A percentile compares a stretch with the other conserved stretches of the same genome.
Evolutionary conservation across 2,113 vertebrate species (phyloP).

Genomic region (Cavia aperea): DNA sequence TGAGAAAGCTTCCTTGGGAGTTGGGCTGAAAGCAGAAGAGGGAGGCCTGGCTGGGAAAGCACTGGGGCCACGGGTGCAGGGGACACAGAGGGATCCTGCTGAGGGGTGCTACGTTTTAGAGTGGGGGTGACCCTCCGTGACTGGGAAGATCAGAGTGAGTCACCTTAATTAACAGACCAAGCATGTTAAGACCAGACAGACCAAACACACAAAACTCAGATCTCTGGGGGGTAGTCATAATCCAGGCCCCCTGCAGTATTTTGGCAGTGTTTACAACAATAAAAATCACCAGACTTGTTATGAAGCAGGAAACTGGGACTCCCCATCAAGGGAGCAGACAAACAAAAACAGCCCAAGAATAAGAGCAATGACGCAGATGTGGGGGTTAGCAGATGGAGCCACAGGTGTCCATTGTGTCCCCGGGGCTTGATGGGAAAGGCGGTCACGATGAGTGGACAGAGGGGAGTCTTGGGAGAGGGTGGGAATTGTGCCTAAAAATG

Average conservation of each 20-base stretch:
- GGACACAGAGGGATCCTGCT: not conserved
- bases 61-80: not conserved
- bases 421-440: constrained; percentile 23
- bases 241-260: not conserved
- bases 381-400: not conserved
- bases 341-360: not conserved
- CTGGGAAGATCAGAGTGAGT: not conserved
- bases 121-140: not conserved
- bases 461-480: not conserved
- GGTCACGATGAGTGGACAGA: not conserved
- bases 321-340: not conserved
- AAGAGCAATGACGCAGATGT: not conserved
- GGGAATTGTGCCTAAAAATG: not conserved
- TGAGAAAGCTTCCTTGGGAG: constrained; percentile 60
- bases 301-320: not conserved
- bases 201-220: not conserved
- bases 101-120: not conserved
- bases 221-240: not conserved
- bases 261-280: not conserved
- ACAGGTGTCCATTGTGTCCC: not conserved
- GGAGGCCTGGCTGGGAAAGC: not conserved
- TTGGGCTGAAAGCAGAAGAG: constrained; percentile 34
- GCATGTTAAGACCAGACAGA: not conserved
- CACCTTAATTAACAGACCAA: not conserved
- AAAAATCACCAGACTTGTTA: not conserved